Percentiles rank a stretch among this genome's conserved stretches.
phyloP scores from a whole-genome alignment of 2,113 vertebrate genomes.

The Nycticryphes semicollaris region DNA sequence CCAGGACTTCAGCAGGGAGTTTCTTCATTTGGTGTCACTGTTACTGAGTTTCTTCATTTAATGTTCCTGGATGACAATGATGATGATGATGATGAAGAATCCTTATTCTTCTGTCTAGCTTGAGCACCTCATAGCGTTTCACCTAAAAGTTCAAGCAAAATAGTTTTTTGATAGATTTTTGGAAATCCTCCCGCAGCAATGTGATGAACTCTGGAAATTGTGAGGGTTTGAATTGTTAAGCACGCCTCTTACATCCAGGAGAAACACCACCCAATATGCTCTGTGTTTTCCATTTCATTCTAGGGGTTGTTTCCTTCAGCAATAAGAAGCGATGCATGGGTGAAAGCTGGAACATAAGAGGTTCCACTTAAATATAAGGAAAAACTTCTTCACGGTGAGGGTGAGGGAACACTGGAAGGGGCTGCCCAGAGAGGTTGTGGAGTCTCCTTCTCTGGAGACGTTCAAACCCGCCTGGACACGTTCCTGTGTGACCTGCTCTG shows the following conservation, averaged over 20 bases:
- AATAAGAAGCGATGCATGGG: background rate
- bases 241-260: background rate
- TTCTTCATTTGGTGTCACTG: background rate
- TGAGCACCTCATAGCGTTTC: background rate
- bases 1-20: background rate
- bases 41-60: background rate
- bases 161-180: background rate
- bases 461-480: too few relatives aligned
- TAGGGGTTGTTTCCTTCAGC: background rate
- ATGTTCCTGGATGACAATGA: fast-evolving
- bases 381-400: too few relatives aligned
- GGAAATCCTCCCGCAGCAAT: background rate
- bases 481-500: too few relatives aligned
- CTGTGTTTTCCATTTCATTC: background rate
- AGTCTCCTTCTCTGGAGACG: too few relatives aligned
- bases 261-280: background rate
- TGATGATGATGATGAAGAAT: background rate
- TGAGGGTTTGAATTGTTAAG: background rate
- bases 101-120: background rate
- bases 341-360: too few relatives aligned
- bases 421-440: too few relatives aligned
- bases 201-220: background rate
- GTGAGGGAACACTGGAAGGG: too few relatives aligned
- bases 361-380: too few relatives aligned
- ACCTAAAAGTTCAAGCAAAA: background rate